Evolutionary conservation across 1,140 invertebrate species (phyloP), one percentile per base, ranked within the genome.

Genomic region (Coptotermes formosanus): DNA sequence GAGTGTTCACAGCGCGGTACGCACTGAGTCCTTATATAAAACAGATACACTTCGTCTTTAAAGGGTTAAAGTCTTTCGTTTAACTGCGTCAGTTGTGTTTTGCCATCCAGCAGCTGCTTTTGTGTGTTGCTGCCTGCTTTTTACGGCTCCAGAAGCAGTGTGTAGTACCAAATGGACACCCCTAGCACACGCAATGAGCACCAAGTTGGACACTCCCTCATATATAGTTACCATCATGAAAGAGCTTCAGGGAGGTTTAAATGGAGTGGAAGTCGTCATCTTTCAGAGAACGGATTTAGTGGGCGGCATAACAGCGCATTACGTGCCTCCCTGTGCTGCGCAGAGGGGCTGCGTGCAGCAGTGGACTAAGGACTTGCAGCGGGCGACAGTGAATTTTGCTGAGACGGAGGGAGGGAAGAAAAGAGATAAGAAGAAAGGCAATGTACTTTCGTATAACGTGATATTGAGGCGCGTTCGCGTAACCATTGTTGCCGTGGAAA

Each of bases 211-310:
- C 64, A 30, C 7, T 55, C 64, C n/a, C 64, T 30, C n/a, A 30
- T 75, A 30, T 75, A 30, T 30, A 30, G 25, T 6, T 6, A 75
- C 6, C 19, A 55, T 75, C 14, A 30, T 7, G 64, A 2, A 75
- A 75, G 64, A 30, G 64, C n/a, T 75, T 75, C n/a, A 30, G 30
- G 64, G 64, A 75, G 64, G 64, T 75, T 75, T 75, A 75, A 75
- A 75, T 75, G 64, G 64, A 75, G 64, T 75, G 64, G 64, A 75
- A 75, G 64, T 30, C 64, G 64, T 75, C 64, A 30, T 75, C 25
- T 75, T 75, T 75, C 64, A 75, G 25, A 75, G 64, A 75, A 75
- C n/a, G 64, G 64, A 75, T 75, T 75, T 75, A 75, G 9, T n/a
- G 11, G 64, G n/a, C 64, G n/a, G 64, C 64, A 75, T 25, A 75